Base-by-base conservation (phyloP, 2,888 invertebrate genomes). In the Stenolophus ochropezus region DNA sequence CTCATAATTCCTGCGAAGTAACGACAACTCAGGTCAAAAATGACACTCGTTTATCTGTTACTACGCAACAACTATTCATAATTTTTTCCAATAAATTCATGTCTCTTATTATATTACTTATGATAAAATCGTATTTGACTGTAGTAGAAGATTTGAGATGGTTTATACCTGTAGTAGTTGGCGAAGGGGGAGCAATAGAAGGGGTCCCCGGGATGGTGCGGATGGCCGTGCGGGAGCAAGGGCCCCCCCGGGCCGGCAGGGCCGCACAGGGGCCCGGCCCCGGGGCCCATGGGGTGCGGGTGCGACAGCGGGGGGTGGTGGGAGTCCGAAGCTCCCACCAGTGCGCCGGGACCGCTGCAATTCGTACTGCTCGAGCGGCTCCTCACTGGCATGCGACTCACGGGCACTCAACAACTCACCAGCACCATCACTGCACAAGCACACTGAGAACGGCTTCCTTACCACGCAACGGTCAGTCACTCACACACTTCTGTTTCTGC, bases 101-200 rank as follows among this genome's bases (percentile, higher is more conserved):
- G n/a, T n/a, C n/a, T n/a, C n/a, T n/a, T n/a, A n/a, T n/a, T n/a
- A n/a, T n/a, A n/a, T n/a, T n/a, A n/a, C n/a, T n/a, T n/a, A n/a
- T n/a, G n/a, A n/a, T n/a, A n/a, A n/a, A n/a, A n/a, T n/a, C n/a
- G n/a, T n/a, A n/a, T n/a, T n/a, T n/a, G n/a, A n/a, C n/a, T n/a
- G n/a, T n/a, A n/a, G n/a, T n/a, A n/a, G n/a, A 42, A 42, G 11
- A 27, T 11, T 11, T 8, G 11, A 42, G 11, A n/a, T 5, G 1
- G 23, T 58, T 0, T 25, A 1, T 89, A 92, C 92, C 92, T 92
- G 89, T 91, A 91, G 86, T 92, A 92, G 79, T 90, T 90, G 78
- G 91, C 91, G 84, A 92, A 92, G 1, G 92, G 92, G 61, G 92
- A 91, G 84, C 91, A 92, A 87, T 92, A 92, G 87, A 92, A 92